These are phyloP conservation scores for Athene cunicularia DNA, from an alignment of 2,113 vertebrate species.

Conservation along the genomic window DNA sequence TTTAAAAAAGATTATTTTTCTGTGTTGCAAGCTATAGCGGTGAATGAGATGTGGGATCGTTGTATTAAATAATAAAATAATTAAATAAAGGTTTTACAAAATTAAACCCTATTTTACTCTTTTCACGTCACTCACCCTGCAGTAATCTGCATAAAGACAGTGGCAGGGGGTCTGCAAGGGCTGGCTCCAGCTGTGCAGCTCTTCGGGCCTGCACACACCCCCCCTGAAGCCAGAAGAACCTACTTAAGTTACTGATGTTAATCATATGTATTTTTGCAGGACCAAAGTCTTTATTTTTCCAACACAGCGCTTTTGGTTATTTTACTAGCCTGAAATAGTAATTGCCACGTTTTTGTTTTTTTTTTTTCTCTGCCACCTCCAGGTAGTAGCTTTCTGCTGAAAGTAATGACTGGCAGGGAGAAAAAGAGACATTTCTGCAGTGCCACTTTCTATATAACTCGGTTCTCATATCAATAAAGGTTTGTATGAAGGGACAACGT, in stretches of 20 bases:
- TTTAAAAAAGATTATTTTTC: background rate
- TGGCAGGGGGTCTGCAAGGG: too few species aligned
- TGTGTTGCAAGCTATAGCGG: background rate
- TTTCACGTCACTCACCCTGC: accelerated
- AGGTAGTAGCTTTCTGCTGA: background rate
- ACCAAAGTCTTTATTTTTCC: background rate
- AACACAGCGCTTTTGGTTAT: background rate
- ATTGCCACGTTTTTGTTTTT: background rate
- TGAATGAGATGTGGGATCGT: too few species aligned
- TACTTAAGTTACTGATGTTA: accelerated
- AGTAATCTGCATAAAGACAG: accelerated
- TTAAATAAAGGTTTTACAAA: background rate
- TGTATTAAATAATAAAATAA: too few species aligned
- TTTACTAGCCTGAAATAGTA: background rate
- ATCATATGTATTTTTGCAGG: accelerated
- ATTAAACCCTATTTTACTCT: background rate
- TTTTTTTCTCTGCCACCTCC: background rate
- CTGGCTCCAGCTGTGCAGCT: background rate
- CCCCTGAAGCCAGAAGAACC: background rate
- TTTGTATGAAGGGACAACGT: background rate
- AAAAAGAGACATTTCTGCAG: background rate
- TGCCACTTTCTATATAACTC: accelerated
- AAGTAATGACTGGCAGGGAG: accelerated
- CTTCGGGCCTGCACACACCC: accelerated
- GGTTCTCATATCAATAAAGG: background rate